These are phyloP conservation scores for Cyrtodaria siliqua DNA, from an alignment of 2,888 invertebrate genomes.

Conservation along the genomic window DNA sequence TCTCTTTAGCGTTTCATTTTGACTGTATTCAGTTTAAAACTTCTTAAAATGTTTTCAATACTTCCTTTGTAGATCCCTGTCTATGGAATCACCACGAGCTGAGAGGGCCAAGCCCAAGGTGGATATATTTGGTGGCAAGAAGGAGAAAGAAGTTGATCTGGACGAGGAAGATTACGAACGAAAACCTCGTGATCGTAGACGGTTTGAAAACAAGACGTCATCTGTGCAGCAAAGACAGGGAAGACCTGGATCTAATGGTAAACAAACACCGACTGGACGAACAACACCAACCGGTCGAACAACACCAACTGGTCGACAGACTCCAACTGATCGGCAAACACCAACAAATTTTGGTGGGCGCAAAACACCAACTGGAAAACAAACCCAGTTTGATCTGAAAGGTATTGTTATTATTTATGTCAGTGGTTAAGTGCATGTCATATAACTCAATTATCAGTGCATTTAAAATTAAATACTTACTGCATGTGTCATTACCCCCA, in stretches of 20 bases:
- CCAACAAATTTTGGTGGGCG: slow-evolving; percentile 8
- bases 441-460: no score
- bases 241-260: slow-evolving; percentile 7
- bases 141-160: slow-evolving; percentile 58
- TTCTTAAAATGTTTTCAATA: no score
- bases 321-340: slow-evolving; percentile 24
- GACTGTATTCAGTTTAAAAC: no score
- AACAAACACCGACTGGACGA: slow-evolving; percentile 25
- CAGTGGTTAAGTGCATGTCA: slow-evolving; percentile 38
- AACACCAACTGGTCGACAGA: slow-evolving; percentile 25
- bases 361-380: slow-evolving; percentile 15
- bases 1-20: no score
- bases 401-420: no score
- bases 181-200: slow-evolving; percentile 21
- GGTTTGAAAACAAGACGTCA: no score
- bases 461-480: no score
- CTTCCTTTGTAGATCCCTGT: slow-evolving; percentile 46
- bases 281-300: slow-evolving; percentile 41
- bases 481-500: no score
- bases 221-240: slow-evolving; percentile 2
- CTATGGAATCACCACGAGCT: slow-evolving; percentile 45
- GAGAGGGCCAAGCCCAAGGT: slow-evolving; percentile 63
- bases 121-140: slow-evolving; percentile 68
- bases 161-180: slow-evolving; percentile 68
- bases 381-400: slow-evolving; percentile 51